Evolutionary conservation across 2,888 invertebrate species (phyloP).

Genomic region (Caenorhabditis becei): DNA sequence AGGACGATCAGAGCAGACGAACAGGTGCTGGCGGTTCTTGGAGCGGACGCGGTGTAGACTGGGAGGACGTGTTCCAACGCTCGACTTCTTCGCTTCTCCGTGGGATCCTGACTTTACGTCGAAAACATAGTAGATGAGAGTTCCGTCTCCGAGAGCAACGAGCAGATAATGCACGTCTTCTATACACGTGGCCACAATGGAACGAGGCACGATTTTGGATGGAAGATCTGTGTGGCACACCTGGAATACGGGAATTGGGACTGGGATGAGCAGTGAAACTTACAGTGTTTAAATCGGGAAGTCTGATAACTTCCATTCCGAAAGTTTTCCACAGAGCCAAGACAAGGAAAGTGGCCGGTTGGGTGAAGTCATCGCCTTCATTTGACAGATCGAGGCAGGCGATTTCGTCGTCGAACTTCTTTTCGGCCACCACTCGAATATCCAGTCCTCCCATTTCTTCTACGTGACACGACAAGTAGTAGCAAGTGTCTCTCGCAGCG

Average conservation of each 20-base stretch:
- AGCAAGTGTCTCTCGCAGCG: constrained; percentile 65
- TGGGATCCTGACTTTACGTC: constrained; percentile 83
- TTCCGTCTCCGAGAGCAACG: constrained; percentile 94
- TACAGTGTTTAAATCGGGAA: constrained; percentile 87
- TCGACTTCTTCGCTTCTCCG: constrained; percentile 94
- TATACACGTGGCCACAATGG: constrained; percentile 94
- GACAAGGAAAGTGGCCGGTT: constrained; percentile 86
- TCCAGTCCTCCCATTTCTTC: constrained; percentile 55
- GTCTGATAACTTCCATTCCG: constrained; percentile 89
- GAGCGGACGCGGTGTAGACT: constrained; percentile 89
- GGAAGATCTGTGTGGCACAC: constrained; percentile 65
- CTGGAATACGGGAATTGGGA: constrained; percentile 18
- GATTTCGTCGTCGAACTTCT: constrained; percentile 92
- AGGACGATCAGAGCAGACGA: constrained; percentile 93
- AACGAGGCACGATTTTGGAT: constrained; percentile 93
- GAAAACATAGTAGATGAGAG: constrained; percentile 93
- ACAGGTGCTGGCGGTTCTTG: constrained; percentile 90
- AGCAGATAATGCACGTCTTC: constrained; percentile 88
- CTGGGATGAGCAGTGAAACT: background rate
- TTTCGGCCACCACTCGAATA: constrained; percentile 55
- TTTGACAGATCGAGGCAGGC: constrained; percentile 96
- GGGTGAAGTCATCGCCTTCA: constrained; percentile 81
- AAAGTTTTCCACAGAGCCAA: constrained; percentile 98
- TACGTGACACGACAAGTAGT: constrained; percentile 65
- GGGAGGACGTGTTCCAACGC: constrained; percentile 97